Percentiles rank a stretch among this genome's conserved stretches.
These are phyloP conservation scores for Mellivora capensis DNA, from an alignment of 2,113 vertebrate species.

Conservation along the genomic window DNA sequence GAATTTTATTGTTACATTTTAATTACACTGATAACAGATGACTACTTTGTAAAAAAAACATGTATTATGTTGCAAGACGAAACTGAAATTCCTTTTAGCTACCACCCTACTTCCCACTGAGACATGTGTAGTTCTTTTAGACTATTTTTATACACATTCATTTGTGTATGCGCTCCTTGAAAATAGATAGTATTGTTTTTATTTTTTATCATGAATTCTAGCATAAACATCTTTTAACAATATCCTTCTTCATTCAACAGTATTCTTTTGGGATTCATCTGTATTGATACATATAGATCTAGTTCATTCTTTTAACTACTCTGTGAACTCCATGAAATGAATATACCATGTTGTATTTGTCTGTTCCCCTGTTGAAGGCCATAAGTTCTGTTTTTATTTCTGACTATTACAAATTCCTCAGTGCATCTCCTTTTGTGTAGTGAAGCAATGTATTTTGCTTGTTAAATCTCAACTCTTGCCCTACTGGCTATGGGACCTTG, in stretches of 20 bases:
- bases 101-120: not conserved
- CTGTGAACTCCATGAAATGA: not conserved
- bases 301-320: not conserved
- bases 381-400: not conserved
- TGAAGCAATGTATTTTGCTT: not conserved
- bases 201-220: not conserved
- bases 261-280: conserved; percentile 3
- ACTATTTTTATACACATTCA: not conserved
- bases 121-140: not conserved
- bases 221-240: not conserved
- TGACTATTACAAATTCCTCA: not conserved
- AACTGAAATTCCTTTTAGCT: not conserved
- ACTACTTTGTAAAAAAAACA: not conserved
- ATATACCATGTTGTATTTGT: not conserved
- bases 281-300: not conserved
- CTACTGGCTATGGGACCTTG: not conserved
- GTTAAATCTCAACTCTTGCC: not conserved
- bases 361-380: not conserved
- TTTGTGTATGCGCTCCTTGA: not conserved
- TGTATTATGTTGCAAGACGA: not conserved
- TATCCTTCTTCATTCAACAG: not conserved
- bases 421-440: not conserved
- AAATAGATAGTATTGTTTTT: not conserved
- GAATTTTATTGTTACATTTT: not conserved
- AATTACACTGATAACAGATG: not conserved